Evolutionary conservation across 2,888 invertebrate species (phyloP).

Genomic region (Pelosia muscerda): DNA sequence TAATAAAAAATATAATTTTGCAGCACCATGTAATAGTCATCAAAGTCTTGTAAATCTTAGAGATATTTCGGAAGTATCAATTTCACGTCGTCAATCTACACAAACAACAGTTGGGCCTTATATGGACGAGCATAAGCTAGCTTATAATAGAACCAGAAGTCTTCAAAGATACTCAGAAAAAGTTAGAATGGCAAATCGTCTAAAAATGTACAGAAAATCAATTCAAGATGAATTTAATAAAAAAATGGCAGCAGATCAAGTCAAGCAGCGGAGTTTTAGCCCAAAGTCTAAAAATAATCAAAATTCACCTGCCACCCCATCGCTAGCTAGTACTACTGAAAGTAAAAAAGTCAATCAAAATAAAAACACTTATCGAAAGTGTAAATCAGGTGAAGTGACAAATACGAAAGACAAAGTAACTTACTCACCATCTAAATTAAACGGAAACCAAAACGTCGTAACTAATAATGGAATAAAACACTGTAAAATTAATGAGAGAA

Average conservation of each 20-base stretch:
- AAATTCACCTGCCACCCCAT: background rate
- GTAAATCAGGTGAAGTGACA: background rate
- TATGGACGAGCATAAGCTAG: background rate
- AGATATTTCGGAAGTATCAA: conserved; percentile 10
- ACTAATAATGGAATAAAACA: background rate
- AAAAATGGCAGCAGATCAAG: conserved; percentile 2
- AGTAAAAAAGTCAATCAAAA: background rate
- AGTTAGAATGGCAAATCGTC: conserved; percentile 15
- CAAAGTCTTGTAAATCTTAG: conserved; percentile 6
- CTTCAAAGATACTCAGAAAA: conserved; percentile 14
- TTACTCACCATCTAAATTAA: background rate
- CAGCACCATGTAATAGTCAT: conserved; percentile 1
- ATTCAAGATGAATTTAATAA: conserved; percentile 9
- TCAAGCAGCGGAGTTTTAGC: conserved; percentile 3
- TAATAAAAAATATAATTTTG: background rate
- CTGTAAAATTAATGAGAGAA: background rate
- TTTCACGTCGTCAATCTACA: conserved; percentile 7
- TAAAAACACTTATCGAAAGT: background rate
- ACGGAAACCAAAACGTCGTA: background rate
- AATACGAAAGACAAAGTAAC: background rate
- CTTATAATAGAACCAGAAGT: conserved; percentile 8
- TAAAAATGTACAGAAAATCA: conserved; percentile 10
- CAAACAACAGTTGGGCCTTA: conserved; percentile 6
- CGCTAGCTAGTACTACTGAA: background rate
- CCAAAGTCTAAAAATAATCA: conserved; percentile 1